These are phyloP conservation scores for Sarcophaga variegata DNA, from an alignment of 2,888 invertebrate species.

Conservation along the genomic window DNA sequence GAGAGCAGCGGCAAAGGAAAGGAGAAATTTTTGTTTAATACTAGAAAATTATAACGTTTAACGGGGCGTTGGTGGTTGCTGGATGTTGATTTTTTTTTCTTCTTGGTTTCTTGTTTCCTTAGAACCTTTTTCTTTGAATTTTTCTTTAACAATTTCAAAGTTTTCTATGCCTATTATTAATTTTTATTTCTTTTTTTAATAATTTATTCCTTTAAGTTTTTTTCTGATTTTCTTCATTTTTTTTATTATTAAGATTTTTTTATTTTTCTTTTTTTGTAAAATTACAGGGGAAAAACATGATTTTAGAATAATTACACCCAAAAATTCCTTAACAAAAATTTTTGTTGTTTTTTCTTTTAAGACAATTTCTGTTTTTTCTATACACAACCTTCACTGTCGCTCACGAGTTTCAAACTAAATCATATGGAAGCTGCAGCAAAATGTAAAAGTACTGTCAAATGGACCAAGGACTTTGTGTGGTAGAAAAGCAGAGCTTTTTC, in stretches of 20 bases:
- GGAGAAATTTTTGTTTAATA: conserved; percentile 53
- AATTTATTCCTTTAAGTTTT: neutral
- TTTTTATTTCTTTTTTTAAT: conserved; percentile 6
- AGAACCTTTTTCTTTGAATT: conserved; percentile 15
- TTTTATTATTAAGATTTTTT: neutral
- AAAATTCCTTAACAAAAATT: conserved; percentile 27
- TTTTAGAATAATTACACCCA: conserved; percentile 52
- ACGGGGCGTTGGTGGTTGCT: conserved; percentile 69
- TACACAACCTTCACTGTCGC: conserved; percentile 67
- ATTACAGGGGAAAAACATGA: conserved; percentile 13
- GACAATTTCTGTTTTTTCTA: conserved; percentile 29
- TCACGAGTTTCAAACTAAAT: conserved; percentile 68
- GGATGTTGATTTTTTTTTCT: conserved; percentile 46
- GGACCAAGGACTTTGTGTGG: conserved; percentile 70
- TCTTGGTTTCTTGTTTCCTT: conserved; percentile 20
- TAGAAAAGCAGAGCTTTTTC: conserved; percentile 63
- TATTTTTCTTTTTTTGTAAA: conserved; percentile 21
- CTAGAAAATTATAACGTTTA: conserved; percentile 62
- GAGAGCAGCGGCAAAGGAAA: conserved; percentile 27
- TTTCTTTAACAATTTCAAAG: conserved; percentile 2
- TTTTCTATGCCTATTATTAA: neutral
- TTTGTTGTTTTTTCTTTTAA: conserved; percentile 24
- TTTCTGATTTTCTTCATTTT: neutral
- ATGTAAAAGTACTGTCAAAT: conserved; percentile 59
- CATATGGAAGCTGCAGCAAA: conserved; percentile 67